phyloP scores from a whole-genome alignment of 2,888 invertebrate species.

The Apodemia zela region DNA sequence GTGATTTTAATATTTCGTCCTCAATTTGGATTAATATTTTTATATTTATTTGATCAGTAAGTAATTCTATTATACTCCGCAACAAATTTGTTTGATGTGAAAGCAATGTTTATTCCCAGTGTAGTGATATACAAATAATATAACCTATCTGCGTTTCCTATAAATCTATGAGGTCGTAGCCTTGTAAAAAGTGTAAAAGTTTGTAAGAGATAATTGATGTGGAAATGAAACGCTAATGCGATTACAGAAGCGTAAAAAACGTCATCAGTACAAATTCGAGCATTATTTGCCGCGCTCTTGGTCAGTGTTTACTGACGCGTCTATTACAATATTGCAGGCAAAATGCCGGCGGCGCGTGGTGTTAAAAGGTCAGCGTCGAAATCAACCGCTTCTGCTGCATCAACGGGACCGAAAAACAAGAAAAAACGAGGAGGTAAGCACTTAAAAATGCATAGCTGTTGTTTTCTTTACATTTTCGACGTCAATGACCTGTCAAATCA shows the following conservation, averaged over 20 bases:
- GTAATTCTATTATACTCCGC: slow-evolving; percentile 44
- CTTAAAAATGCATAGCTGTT: slow-evolving; percentile 46
- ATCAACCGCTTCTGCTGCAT: slow-evolving; percentile 52
- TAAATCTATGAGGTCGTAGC: slow-evolving; percentile 65
- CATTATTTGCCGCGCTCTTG: slow-evolving; percentile 61
- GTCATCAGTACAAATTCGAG: slow-evolving; percentile 57
- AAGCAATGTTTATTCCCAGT: slow-evolving; percentile 70
- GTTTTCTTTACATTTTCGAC: slow-evolving; percentile 73
- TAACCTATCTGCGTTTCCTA: slow-evolving; percentile 73
- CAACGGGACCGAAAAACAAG: slow-evolving; percentile 68
- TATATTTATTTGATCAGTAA: slow-evolving; percentile 56
- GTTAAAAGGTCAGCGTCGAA: slow-evolving; percentile 74
- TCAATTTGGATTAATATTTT: slow-evolving; percentile 44
- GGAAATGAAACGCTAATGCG: slow-evolving; percentile 57
- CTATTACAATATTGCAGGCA: slow-evolving; percentile 73
- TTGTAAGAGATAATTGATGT: slow-evolving; percentile 47
- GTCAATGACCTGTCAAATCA: slow-evolving; percentile 78
- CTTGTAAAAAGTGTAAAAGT: slow-evolving; percentile 56
- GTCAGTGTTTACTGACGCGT: slow-evolving; percentile 67
- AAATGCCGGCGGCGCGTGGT: slow-evolving; percentile 77
- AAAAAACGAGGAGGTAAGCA: slow-evolving; percentile 74
- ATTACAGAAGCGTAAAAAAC: slow-evolving; percentile 64
- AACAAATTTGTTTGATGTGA: slow-evolving; percentile 44
- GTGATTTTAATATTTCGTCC: slow-evolving; percentile 49
- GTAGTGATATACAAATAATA: slow-evolving; percentile 75